These are phyloP conservation scores for Acromyrmex heyeri DNA, from an alignment of 1,140 invertebrate species.

Conservation along the genomic window DNA sequence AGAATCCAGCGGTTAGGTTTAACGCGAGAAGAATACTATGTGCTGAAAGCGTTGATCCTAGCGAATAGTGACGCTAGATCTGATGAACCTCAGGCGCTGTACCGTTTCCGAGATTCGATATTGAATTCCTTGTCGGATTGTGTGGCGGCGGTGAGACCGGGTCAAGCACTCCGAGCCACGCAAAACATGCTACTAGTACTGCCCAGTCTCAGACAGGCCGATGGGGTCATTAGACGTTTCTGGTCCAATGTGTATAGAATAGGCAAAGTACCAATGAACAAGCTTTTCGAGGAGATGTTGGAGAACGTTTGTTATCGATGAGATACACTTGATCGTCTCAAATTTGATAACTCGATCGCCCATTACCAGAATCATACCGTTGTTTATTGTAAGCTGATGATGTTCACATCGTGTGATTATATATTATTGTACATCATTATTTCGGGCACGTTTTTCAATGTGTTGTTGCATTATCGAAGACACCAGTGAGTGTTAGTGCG, in stretches of 20 bases:
- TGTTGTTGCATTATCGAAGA: background rate
- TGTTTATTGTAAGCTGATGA: background rate
- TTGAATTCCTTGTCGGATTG: constrained; percentile 95
- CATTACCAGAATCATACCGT: background rate
- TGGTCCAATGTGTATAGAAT: constrained; percentile 96
- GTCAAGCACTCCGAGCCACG: constrained; percentile 90
- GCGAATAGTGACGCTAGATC: constrained; percentile 96
- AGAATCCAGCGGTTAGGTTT: constrained; percentile 94
- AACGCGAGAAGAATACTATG: constrained; percentile 96
- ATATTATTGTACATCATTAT: constrained; percentile 28
- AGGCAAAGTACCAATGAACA: constrained; percentile 97
- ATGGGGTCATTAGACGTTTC: constrained; percentile 94
- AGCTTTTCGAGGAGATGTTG: constrained; percentile 98
- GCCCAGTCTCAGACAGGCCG: constrained; percentile 95
- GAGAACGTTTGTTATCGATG: constrained; percentile 89
- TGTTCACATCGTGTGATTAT: background rate
- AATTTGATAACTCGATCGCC: background rate
- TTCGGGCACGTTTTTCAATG: constrained; percentile 1
- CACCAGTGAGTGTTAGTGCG: constrained; percentile 68
- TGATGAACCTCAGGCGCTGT: constrained; percentile 94
- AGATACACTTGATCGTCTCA: constrained; percentile 55
- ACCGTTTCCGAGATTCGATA: constrained; percentile 95
- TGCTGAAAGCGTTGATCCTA: constrained; percentile 96
- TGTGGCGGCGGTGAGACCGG: constrained; percentile 92
- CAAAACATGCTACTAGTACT: constrained; percentile 96